phyloP scores from a whole-genome alignment of 2,113 vertebrate genomes.

The Bubalus kerabau region DNA sequence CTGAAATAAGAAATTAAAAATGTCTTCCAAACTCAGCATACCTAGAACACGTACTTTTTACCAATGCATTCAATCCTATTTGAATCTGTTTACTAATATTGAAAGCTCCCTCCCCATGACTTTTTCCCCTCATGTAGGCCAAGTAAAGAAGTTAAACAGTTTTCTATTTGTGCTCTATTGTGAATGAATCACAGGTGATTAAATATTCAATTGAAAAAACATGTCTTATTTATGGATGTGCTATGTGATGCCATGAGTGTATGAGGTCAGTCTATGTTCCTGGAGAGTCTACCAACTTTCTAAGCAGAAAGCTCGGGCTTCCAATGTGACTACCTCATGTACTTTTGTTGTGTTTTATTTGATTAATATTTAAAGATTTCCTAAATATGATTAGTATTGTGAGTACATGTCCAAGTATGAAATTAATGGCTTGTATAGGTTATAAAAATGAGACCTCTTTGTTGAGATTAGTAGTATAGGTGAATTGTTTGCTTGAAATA shows the following conservation, averaged over 20 bases:
- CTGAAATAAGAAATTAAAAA: background rate
- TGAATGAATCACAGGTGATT: background rate
- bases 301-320: background rate
- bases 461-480: background rate
- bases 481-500: background rate
- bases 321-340: background rate
- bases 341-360: background rate
- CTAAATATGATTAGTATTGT: background rate
- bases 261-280: background rate
- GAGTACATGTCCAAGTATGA: background rate
- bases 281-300: background rate
- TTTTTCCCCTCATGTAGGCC: background rate
- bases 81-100: background rate
- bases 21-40: background rate
- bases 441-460: background rate
- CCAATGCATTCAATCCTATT: background rate
- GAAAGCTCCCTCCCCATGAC: background rate
- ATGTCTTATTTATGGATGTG: background rate
- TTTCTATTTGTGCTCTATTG: background rate
- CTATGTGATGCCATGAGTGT: background rate
- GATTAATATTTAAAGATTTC: background rate
- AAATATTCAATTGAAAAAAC: background rate
- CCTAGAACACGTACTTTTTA: background rate
- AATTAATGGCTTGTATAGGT: background rate
- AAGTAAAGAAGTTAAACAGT: background rate